Evolutionary conservation across 2,888 invertebrate species (phyloP), one percentile per base, ranked within the genome.

Genomic region (Morpho helenor): DNA sequence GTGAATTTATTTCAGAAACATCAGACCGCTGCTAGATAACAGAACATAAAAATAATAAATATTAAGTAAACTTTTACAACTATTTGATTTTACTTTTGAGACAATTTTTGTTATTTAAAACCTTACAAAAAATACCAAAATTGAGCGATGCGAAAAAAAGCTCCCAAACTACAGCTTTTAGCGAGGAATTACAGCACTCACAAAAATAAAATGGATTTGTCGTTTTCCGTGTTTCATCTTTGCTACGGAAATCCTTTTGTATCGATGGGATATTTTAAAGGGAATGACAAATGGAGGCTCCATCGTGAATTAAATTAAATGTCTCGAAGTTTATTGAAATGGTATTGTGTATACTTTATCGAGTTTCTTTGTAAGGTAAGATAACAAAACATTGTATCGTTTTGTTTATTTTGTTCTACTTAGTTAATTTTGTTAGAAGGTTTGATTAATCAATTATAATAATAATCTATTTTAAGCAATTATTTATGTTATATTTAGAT

Each of bases 91-190:
- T 31, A 5, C 4, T 31, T 31, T 31, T 31, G 31, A 31, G 31
- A 31, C 31, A 31, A 2, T 2, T 31, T 2, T 31, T 31, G 23
- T 47, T 23, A 16, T 7, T 45, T 45, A 7, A 7, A n/a, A 46
- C 7, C 46, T 46, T 46, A 16, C 16, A 42, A 23, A 45, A 51
- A 61, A 52, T 56, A 43, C 52, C 53, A 53, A 42, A 57, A 59
- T 56, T 53, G 56, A 47, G 47, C 48, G 50, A 46, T 49, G 51
- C 31, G 41, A 61, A 70, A 70, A 79, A 71, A 74, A 69, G 73
- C 69, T 73, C 74, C 72, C 73, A 72, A 73, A 77, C 75, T 75
- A 70, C 72, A 70, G 70, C 74, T 75, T 74, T 75, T 74, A 75
- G 66, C 69, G 66, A 71, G 72, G 72, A 70, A 73, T 75, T 74